Evolutionary conservation across 2,888 invertebrate genomes (phyloP), one percentile per base, ranked within the genome.

Genomic region (Hermaeophaga mercurialis): DNA sequence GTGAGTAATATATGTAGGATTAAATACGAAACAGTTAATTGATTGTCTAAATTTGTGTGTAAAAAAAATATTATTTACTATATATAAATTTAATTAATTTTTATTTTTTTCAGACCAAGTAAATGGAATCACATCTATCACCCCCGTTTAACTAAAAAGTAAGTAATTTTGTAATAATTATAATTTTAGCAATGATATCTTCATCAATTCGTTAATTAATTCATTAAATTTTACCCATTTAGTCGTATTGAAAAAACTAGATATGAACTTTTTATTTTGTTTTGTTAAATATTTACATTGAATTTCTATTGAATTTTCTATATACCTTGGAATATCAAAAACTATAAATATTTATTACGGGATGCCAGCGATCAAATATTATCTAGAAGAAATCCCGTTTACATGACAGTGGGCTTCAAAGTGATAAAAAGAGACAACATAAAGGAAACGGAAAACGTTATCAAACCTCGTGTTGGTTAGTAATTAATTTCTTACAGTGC

Each of bases 71-170:
- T 26, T 28, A 24, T 7, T 19, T 36, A 26, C 12, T 24, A 12
- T 39, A 17, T 60, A 19, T n/a, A n/a, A n/a, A 11, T n/a, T 38
- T 5, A 15, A n/a, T 7, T 15, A 17, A 3, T 2, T 38, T 38
- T 11, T 9, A 38, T 63, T 66, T 62, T 56, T 76, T 77, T 54
- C 75, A 77, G 77, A 75, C 73, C 74, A 74, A 74, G 72, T 76
- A 75, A 75, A 76, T 77, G 77, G 77, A 77, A 75, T 75, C 73
- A 69, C 74, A 76, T 69, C 74, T 68, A 68, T 70, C 68, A 66
- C 72, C 73, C 75, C 72, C 75, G 73, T 73, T 72, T 70, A 71
- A 68, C 70, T 72, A 69, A 71, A 65, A 70, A 74, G 76, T 76
- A 68, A 75, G 75, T 70, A 56, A 8, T 4, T 19, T 38, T 19